phyloP scores from a whole-genome alignment of 2,888 invertebrate species.

The Noctua janthe region DNA sequence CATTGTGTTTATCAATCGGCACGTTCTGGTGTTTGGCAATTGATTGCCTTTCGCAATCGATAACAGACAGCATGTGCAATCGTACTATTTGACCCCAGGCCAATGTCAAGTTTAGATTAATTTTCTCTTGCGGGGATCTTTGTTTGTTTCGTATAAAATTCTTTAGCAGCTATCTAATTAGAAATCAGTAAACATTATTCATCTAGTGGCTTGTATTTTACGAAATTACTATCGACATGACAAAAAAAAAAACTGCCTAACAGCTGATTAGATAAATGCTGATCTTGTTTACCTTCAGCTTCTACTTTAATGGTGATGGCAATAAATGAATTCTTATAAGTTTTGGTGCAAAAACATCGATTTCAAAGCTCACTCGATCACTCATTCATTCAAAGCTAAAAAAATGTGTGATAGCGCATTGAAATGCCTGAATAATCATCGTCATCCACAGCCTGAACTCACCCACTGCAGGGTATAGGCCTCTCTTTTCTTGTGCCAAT shows the following conservation, averaged over 20 bases:
- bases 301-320: no score
- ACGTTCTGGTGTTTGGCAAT: constrained; percentile 57
- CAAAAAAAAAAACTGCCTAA: neutral
- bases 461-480: no score
- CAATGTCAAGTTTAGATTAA: constrained; percentile 72
- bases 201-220: neutral
- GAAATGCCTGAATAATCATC: neutral
- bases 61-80: constrained; percentile 56
- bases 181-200: neutral
- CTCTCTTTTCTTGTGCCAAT: no score
- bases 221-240: no score
- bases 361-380: no score
- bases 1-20: constrained; percentile 63
- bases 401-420: neutral
- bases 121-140: constrained; percentile 23
- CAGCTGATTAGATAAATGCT: no score
- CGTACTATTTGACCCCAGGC: constrained; percentile 63
- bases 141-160: neutral
- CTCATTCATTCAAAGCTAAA: no score
- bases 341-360: no score
- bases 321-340: no score
- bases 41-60: constrained; percentile 61
- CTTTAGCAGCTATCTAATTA: neutral
- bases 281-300: no score
- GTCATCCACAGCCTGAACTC: no score